A percentile compares a stretch with the other conserved stretches of the same genome.
Evolutionary conservation across 2,888 invertebrate species (phyloP).

Genomic region (Clitarchus hookeri): DNA sequence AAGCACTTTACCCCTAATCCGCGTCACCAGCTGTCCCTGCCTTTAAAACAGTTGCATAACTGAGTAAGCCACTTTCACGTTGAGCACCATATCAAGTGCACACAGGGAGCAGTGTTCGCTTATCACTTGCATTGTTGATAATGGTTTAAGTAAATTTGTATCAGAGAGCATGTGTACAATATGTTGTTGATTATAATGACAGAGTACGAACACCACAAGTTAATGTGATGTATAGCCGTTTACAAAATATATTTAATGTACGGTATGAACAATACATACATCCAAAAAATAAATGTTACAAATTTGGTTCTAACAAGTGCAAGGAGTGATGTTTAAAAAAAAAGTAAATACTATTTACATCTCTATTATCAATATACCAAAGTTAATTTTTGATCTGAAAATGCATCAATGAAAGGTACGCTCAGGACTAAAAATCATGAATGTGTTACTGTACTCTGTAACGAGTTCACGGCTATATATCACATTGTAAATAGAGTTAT

Average conservation of each 20-base stretch:
- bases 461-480: background rate
- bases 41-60: background rate
- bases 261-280: background rate
- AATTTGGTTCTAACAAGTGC: background rate
- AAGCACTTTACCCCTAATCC: too few species aligned
- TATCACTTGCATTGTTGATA: background rate
- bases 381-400: too few species aligned
- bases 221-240: background rate
- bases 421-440: background rate
- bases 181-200: background rate
- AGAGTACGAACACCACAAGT: background rate
- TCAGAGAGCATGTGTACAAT: background rate
- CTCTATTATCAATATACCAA: too few species aligned
- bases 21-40: too few species aligned
- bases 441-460: background rate
- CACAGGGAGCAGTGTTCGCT: background rate
- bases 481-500: background rate
- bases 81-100: background rate
- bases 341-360: too few species aligned
- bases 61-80: background rate
- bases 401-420: background rate
- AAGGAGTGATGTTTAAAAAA: background rate
- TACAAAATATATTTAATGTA: background rate
- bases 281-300: too few species aligned
- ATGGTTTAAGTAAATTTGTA: background rate